These are phyloP conservation scores for Choloepus didactylus DNA, from an alignment of 2,797 vertebrate genomes.

Conservation along the genomic window DNA sequence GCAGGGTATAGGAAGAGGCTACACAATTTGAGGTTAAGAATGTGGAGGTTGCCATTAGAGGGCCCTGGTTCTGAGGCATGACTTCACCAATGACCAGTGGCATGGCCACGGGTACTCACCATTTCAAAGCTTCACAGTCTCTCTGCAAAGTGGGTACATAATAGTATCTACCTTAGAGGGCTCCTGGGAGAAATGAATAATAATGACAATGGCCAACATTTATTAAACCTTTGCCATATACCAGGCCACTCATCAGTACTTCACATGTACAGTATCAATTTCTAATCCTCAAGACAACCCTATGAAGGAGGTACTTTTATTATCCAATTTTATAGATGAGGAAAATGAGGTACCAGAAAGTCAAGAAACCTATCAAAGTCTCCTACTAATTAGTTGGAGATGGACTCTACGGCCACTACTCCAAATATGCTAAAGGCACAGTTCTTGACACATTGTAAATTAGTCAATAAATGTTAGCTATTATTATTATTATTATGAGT, in stretches of 20 bases:
- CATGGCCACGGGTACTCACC: background rate
- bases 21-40: background rate
- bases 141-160: background rate
- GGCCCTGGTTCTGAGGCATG: background rate
- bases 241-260: background rate
- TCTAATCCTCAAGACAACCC: constrained; percentile 31
- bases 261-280: background rate
- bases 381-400: background rate
- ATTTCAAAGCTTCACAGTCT: constrained; percentile 25
- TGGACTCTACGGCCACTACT: background rate
- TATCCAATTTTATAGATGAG: constrained; percentile 2
- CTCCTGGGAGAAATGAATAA: background rate
- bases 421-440: constrained; percentile 3
- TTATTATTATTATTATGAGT: constrained; percentile 4
- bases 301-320: background rate
- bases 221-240: background rate
- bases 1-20: background rate
- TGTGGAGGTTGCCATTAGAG: background rate
- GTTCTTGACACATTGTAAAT: background rate
- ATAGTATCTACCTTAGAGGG: background rate
- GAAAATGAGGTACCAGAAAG: constrained; percentile 22
- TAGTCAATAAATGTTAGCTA: background rate
- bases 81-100: background rate
- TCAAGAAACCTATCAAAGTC: background rate
- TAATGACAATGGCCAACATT: background rate